phyloP scores from a whole-genome alignment of 92 coral and sea anemone species.

The Muricea muricata region DNA sequence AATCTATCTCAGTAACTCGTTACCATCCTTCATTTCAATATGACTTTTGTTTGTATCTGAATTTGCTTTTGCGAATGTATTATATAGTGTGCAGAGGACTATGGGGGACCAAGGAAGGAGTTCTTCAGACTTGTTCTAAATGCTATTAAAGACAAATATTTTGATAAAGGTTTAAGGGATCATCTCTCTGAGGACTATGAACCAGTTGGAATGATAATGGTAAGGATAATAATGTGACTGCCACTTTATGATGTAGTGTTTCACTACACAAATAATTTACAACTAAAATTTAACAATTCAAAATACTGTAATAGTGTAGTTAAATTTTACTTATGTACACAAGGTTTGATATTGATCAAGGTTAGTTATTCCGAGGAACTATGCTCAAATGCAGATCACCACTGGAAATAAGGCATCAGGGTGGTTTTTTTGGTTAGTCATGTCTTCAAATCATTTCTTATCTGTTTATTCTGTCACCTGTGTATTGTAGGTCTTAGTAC shows the following conservation, averaged over 20 bases:
- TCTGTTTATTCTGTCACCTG: not conserved
- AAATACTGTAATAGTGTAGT: too few species aligned
- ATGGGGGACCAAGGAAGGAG: constrained; percentile 19
- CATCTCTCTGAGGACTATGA: not conserved
- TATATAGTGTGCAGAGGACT: constrained; percentile 14
- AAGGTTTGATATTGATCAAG: too few species aligned
- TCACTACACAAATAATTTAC: too few species aligned
- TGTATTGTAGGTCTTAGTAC: constrained; percentile 3
- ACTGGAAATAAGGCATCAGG: not conserved
- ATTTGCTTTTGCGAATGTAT: not conserved
- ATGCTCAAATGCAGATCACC: too few species aligned
- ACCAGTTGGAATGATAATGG: not conserved
- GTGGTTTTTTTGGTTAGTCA: not conserved
- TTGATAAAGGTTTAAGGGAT: constrained; percentile 1
- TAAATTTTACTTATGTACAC: too few species aligned
- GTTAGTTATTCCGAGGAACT: too few species aligned
- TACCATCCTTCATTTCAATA: not conserved
- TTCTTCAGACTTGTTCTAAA: constrained; percentile 6
- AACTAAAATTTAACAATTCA: not conserved
- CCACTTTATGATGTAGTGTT: too few species aligned
- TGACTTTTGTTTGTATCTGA: too few species aligned
- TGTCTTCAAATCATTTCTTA: not conserved
- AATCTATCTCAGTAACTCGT: not conserved
- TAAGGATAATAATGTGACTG: too few species aligned
- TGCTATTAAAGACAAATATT: not conserved